phyloP scores from a whole-genome alignment of 2,113 vertebrate genomes.

The Typhlomys cinereus region DNA sequence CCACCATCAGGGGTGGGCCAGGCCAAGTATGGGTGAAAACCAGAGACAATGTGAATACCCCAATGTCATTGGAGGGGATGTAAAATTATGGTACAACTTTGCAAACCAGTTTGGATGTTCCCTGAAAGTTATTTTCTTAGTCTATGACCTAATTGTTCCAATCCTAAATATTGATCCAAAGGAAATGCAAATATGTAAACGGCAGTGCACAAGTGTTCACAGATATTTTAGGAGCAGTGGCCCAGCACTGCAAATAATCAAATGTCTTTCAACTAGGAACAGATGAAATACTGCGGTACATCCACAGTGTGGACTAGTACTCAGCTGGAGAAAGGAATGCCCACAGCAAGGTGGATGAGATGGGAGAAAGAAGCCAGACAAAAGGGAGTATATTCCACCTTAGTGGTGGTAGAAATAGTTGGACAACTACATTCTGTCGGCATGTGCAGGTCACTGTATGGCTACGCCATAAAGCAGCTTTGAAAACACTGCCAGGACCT shows the following conservation, averaged over 20 bases:
- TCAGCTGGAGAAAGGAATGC: neutral
- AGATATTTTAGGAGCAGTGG: neutral
- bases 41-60: rapidly evolving
- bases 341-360: rapidly evolving
- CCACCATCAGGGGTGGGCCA: neutral
- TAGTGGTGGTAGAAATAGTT: neutral
- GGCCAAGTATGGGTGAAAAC: rapidly evolving
- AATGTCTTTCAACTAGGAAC: neutral
- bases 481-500: rapidly evolving
- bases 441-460: rapidly evolving
- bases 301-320: no score
- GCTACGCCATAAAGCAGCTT: neutral
- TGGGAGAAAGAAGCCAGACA: neutral
- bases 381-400: neutral
- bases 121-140: neutral
- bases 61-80: rapidly evolving
- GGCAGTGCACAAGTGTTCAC: neutral
- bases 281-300: neutral
- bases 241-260: neutral
- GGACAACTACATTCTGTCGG: rapidly evolving
- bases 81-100: rapidly evolving
- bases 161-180: neutral
- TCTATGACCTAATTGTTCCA: neutral
- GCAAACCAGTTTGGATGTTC: neutral
- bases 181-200: neutral